Conservation (phyloP, 2,888 invertebrate genomes). For the Tetranychus truncatus region DNA sequence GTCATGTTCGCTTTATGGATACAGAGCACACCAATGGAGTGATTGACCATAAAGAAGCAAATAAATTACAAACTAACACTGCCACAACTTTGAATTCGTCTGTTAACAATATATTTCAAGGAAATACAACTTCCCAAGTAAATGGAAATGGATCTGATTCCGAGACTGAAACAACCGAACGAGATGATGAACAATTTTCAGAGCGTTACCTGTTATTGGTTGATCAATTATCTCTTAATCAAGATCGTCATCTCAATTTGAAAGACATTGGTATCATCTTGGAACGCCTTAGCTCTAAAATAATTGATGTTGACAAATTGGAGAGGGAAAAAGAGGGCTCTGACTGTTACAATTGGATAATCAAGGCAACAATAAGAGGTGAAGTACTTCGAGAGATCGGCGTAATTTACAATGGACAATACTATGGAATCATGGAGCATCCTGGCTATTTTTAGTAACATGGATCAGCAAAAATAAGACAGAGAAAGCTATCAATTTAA, state of each 20-base stretch:
- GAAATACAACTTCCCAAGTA: background rate
- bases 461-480: background rate
- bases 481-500: too few species aligned
- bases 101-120: background rate
- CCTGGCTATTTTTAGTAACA: conserved; percentile 48
- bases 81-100: background rate
- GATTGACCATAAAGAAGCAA: background rate
- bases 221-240: conserved; percentile 77
- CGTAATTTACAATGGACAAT: conserved; percentile 83
- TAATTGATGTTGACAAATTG: conserved; percentile 74
- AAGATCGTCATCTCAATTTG: conserved; percentile 74
- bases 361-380: conserved; percentile 79
- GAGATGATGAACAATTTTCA: conserved; percentile 54
- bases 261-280: conserved; percentile 87
- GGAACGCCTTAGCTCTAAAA: conserved; percentile 75
- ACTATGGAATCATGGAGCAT: conserved; percentile 83
- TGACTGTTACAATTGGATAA: conserved; percentile 89
- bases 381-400: conserved; percentile 75
- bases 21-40: background rate
- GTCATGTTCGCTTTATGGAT: conserved; percentile 12
- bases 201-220: conserved; percentile 80
- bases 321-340: conserved; percentile 79
- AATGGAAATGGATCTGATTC: conserved; percentile 41
- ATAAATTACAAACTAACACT: background rate
- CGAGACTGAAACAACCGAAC: conserved; percentile 77